These are phyloP conservation scores for Dyspetes luteomarginatus DNA, from an alignment of 2,888 invertebrate species.

Conservation along the genomic window DNA sequence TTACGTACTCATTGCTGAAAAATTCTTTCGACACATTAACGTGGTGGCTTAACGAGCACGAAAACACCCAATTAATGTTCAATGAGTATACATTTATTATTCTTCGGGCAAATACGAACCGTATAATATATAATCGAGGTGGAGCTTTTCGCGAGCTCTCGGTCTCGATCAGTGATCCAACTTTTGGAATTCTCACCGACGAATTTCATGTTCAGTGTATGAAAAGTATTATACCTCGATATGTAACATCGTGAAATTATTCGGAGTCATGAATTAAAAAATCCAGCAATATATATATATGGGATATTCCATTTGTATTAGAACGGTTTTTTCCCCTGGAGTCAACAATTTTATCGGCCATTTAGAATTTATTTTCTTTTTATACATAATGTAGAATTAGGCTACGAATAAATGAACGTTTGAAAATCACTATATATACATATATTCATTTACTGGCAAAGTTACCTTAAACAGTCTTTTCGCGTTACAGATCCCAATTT, in stretches of 20 bases:
- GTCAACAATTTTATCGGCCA: too few relatives aligned
- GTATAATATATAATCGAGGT: background rate
- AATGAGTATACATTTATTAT: background rate
- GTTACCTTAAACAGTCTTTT: too few relatives aligned
- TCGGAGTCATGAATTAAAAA: background rate
- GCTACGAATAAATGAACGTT: too few relatives aligned
- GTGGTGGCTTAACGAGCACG: constrained; percentile 7
- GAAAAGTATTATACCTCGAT: background rate
- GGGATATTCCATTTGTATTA: background rate
- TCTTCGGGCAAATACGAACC: background rate
- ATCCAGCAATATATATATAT: background rate
- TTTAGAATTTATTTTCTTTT: background rate
- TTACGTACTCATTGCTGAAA: background rate
- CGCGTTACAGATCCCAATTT: too few relatives aligned
- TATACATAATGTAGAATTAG: too few relatives aligned
- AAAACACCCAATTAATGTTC: constrained; percentile 40
- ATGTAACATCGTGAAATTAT: background rate
- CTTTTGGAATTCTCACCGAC: background rate
- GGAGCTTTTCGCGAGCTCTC: background rate
- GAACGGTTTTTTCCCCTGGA: too few relatives aligned
- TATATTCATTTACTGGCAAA: too few relatives aligned
- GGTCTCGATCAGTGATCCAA: background rate
- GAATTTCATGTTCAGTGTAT: background rate
- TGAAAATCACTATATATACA: too few relatives aligned
- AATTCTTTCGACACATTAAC: constrained; percentile 6